Evolutionary conservation across 1,140 invertebrate species (phyloP).

Genomic region (Drosophila ironensis): DNA sequence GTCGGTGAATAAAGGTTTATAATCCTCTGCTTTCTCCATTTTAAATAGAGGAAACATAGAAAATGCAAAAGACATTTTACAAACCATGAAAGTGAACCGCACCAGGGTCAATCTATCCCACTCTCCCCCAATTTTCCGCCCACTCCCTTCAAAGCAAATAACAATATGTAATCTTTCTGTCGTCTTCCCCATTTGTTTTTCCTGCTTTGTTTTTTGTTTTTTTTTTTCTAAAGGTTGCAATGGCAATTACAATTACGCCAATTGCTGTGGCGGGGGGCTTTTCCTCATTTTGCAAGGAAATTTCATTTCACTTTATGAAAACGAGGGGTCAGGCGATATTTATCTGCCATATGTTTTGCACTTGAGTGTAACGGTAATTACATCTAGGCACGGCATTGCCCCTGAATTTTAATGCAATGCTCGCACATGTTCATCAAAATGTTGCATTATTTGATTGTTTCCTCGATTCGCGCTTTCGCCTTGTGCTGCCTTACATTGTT

Average conservation of each 20-base stretch:
- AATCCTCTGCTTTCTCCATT: conserved; percentile 66
- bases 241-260: conserved; percentile 49
- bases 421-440: conserved; percentile 23
- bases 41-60: conserved; percentile 67
- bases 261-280: conserved; percentile 36
- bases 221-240: conserved; percentile 25
- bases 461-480: conserved; percentile 8
- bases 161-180: conserved; percentile 10
- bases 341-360: conserved; percentile 64
- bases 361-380: conserved; percentile 79
- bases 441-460: conserved; percentile 52
- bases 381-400: conserved; percentile 73
- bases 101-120: conserved; percentile 5
- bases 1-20: not conserved
- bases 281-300: conserved; percentile 24
- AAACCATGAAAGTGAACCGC: conserved; percentile 61
- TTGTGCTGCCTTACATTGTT: conserved; percentile 18
- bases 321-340: conserved; percentile 66
- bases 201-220: too few relatives aligned
- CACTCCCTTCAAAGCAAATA: conserved; percentile 1
- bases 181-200: too few relatives aligned
- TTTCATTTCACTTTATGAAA: conserved; percentile 63
- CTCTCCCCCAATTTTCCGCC: not conserved
- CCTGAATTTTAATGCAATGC: conserved; percentile 61
- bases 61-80: conserved; percentile 53